These are phyloP conservation scores for Polietes domitor DNA, from an alignment of 2,888 invertebrate genomes.

Conservation along the genomic window DNA sequence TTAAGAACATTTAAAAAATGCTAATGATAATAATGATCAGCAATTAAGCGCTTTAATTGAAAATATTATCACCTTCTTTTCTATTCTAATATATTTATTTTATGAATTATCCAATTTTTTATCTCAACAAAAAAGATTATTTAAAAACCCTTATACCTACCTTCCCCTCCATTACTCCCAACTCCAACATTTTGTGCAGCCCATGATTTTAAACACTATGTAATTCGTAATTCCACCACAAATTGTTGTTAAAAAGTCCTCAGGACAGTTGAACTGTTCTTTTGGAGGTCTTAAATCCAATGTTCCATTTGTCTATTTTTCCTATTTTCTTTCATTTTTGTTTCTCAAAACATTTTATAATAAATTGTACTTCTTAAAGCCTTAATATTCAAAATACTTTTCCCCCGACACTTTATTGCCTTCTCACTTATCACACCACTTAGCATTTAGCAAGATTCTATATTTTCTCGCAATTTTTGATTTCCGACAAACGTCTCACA, in stretches of 20 bases:
- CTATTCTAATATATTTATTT: conserved; percentile 21
- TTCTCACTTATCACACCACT: conserved; percentile 11
- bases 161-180: neutral
- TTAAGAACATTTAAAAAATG: conserved; percentile 4
- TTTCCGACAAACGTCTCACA: neutral
- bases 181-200: conserved; percentile 9
- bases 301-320: neutral
- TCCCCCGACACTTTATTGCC: conserved; percentile 24
- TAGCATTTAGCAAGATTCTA: conserved; percentile 7
- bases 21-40: neutral
- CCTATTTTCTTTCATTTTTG: neutral
- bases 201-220: conserved; percentile 14
- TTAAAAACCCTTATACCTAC: neutral
- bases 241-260: conserved; percentile 1
- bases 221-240: conserved; percentile 7
- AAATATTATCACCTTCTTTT: neutral
- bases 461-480: neutral
- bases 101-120: neutral
- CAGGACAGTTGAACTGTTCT: conserved; percentile 50
- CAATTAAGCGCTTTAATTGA: conserved; percentile 43
- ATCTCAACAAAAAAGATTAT: neutral
- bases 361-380: conserved; percentile 39
- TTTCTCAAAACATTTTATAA: conserved; percentile 34
- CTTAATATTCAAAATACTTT: conserved; percentile 37
- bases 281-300: conserved; percentile 11